Evolutionary conservation across 2,113 vertebrate species (phyloP), one percentile per base, ranked within the genome.

Genomic region (Prionailurus viverrinus): DNA sequence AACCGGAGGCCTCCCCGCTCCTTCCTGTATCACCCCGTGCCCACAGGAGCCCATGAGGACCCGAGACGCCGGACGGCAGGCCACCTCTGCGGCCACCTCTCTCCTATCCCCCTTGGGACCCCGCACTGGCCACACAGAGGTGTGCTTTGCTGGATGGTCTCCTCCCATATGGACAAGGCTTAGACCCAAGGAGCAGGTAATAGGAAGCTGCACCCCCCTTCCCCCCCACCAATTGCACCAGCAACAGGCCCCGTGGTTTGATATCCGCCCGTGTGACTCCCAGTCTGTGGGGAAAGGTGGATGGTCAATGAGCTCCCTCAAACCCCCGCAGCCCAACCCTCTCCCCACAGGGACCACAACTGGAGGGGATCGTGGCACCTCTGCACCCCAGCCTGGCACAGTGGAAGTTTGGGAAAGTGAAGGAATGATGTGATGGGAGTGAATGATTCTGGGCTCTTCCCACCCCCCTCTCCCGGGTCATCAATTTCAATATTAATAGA

Each of bases 361-460:
- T 29, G 25, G 53, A 39, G 36, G 39, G 33, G 45, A 23, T 25
- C 16, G 0, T 0, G 45, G 6, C 19, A 14, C 14, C 10, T 39
- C 88, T 25, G 18, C 21, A 12, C 1, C 92, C 71, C 45, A 19
- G 48, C 61, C 51, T 13, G 16, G 78, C 53, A 68, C 65, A 6
- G 11, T 0, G 7, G 3, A 12, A 7, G 10, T 9, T 15, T 7
- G 21, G 11, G 83, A 13, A 63, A 16, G 3, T 15, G 61, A 25
- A 36, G 3, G 13, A 53, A 10, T 4, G 48, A 39, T 11, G 1
- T 16, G 21, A 29, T 7, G 10, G 5, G 21, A 65, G 39, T 2
- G 39, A 91, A 1, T 19, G 63, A 15, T 15, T 29, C 25, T 14
- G 45, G 71, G 14, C 10, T 15, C n/a, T 65, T 41, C 41, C 69